These are phyloP conservation scores for Ornithoptera priamus DNA, from an alignment of 2,888 invertebrate species.

Conservation along the genomic window DNA sequence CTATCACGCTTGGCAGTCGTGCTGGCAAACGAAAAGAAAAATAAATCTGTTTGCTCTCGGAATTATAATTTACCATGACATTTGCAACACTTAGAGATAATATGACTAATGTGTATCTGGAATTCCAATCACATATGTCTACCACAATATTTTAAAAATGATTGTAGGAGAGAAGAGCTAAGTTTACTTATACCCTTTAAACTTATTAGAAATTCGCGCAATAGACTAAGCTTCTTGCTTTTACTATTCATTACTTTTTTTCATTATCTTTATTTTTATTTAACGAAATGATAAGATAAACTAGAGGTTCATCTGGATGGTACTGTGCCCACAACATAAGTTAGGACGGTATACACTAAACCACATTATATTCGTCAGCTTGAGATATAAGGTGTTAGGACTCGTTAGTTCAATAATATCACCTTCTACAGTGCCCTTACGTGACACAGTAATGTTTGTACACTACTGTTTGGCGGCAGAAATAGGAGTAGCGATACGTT, in stretches of 20 bases:
- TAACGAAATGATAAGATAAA: too few species aligned
- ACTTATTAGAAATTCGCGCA: too few species aligned
- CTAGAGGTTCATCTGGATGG: too few species aligned
- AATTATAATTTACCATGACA: neutral
- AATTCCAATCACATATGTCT: neutral
- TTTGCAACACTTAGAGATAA: neutral
- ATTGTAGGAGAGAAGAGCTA: neutral
- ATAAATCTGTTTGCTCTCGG: neutral
- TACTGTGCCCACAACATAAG: too few species aligned
- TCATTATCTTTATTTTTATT: neutral
- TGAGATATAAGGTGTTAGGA: too few species aligned
- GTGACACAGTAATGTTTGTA: too few species aligned
- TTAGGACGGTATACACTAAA: too few species aligned
- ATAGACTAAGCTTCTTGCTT: neutral
- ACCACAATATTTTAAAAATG: neutral
- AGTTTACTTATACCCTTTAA: neutral
- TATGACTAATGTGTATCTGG: neutral
- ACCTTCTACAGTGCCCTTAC: too few species aligned
- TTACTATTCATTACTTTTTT: neutral
- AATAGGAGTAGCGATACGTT: too few species aligned
- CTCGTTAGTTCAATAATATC: too few species aligned
- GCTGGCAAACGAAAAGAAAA: neutral
- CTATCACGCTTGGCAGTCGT: conserved; percentile 1
- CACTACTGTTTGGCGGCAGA: too few species aligned
- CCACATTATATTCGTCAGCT: too few species aligned